Evolutionary conservation across 2,888 invertebrate species (phyloP), one percentile per base, ranked within the genome.

Genomic region (Tridacna gigas): DNA sequence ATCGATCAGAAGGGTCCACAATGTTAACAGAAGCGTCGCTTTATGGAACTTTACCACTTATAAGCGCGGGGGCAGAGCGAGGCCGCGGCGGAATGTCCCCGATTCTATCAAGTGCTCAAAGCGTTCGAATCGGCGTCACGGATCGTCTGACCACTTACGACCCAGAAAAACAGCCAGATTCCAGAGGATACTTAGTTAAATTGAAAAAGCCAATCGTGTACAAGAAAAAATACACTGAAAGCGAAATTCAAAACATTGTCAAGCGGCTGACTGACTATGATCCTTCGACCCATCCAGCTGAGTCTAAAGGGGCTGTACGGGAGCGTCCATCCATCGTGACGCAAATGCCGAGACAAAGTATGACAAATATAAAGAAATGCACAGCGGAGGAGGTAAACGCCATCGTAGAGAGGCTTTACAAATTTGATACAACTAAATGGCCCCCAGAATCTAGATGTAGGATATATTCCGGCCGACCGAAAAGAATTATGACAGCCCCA

Each of bases 331-430:
- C 84, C 13, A 86, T 89, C 11, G 90, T 90, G 13, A 77, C 86
- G 0, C 80, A 82, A 25, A 76, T 89, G 22, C 88, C 90, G 20
- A 78, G 90, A 26, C 89, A 90, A 71, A 88, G 88, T n/a, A 89
- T 90, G 90, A 69, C 82, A 1, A 79, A 77, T 37, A 75, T 90
- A 3, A 89, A 89, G 77, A 90, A 90, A 66, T 90, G 90, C 51
- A 81, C 88, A 0, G 86, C 90, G 2, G 86, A 89, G 25, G 88
- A 91, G 78, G 91, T 91, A 7, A 89, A 91, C 67, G 88, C 90
- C n/a, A 90, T 91, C 28, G 90, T 91, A 0, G 90, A 91, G 71
- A 74, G 91, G 47, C 78, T 90, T 45, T 90, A 88, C 71, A 83
- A 67, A 47, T 88, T 83, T 84, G 87, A 89, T 79, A 86, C 74